Evolutionary conservation across 2,888 invertebrate species (phyloP).

Genomic region (Aleiodes alternator): DNA sequence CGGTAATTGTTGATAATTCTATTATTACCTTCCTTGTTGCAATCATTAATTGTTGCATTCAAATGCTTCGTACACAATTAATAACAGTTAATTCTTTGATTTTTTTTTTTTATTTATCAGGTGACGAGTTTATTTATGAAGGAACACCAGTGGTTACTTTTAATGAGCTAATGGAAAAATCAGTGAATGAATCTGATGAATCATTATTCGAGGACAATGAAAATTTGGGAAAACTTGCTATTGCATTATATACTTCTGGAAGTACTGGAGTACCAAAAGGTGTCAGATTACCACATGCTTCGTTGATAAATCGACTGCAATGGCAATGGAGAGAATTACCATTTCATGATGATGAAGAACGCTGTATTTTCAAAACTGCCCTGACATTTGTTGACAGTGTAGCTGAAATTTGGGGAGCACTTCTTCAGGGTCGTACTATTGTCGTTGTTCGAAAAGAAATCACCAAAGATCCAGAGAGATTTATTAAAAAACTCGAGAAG

Average conservation of each 20-base stretch:
- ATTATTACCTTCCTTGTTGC: conserved; percentile 13
- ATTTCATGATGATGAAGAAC: conserved; percentile 81
- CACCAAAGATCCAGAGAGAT: conserved; percentile 87
- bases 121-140: conserved; percentile 62
- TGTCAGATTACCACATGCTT: conserved; percentile 86
- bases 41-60: conserved; percentile 2
- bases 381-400: conserved; percentile 94
- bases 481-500: conserved; percentile 82
- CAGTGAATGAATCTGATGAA: conserved; percentile 74
- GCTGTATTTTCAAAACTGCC: conserved; percentile 92
- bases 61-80: neutral
- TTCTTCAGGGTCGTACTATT: conserved; percentile 82
- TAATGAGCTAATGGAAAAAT: conserved; percentile 77
- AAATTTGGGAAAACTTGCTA: conserved; percentile 78
- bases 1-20: neutral
- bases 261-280: conserved; percentile 94
- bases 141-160: conserved; percentile 72
- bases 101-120: conserved; percentile 44
- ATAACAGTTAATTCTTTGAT: neutral
- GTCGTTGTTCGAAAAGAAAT: conserved; percentile 84
- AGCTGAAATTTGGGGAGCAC: conserved; percentile 90
- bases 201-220: conserved; percentile 72
- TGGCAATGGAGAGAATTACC: conserved; percentile 94
- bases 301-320: conserved; percentile 87
- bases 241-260: conserved; percentile 90